phyloP scores from a whole-genome alignment of 2,888 invertebrate species.

The Drosophila borealis region DNA sequence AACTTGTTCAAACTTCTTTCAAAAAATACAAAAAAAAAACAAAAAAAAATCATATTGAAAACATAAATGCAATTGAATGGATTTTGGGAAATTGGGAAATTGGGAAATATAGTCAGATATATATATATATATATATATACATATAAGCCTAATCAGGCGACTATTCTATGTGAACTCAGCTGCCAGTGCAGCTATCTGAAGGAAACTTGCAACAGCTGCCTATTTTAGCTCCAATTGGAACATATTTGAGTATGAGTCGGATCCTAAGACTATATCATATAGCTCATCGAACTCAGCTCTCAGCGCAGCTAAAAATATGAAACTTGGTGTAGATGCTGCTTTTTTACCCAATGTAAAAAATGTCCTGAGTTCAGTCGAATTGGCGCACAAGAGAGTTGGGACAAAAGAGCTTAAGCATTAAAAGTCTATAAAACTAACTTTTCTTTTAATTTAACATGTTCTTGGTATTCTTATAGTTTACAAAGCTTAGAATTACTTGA shows the following conservation, averaged over 20 bases:
- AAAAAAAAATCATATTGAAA: no score
- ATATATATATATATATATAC: no score
- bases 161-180: neutral
- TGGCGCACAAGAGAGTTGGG: no score
- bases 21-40: neutral
- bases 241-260: neutral
- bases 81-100: neutral
- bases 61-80: neutral
- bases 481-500: no score
- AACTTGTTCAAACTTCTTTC: slow-evolving; percentile 2
- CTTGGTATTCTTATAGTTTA: no score
- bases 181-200: neutral
- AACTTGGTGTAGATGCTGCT: neutral
- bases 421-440: no score
- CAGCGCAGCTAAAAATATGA: neutral
- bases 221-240: neutral
- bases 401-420: no score
- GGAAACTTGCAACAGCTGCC: no score
- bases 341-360: neutral
- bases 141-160: no score
- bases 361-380: neutral
- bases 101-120: no score
- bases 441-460: no score
- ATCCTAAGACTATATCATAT: neutral
- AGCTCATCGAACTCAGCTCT: slow-evolving; percentile 1